Conservation (phyloP, 2,797 vertebrate species). For the Tolypeutes matacus region DNA sequence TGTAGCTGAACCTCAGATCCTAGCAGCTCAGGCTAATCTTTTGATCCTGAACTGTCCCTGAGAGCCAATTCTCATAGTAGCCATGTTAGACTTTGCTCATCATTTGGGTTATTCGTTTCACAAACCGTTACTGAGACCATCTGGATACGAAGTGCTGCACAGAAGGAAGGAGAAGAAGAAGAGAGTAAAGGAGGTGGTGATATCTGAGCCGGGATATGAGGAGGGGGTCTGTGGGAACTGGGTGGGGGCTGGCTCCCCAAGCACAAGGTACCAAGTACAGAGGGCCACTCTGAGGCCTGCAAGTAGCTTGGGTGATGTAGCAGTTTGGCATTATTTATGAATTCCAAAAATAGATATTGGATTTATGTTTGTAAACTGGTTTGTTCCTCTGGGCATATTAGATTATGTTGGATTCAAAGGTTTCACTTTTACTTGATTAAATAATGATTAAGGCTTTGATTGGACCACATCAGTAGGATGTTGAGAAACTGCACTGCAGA, state of each 20-base stretch:
- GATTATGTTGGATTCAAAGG: too few species aligned
- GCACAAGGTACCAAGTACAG: background rate
- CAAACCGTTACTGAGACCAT: background rate
- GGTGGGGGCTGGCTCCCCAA: background rate
- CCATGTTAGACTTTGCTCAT: conserved; percentile 1
- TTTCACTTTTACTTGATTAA: too few species aligned
- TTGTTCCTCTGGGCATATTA: too few species aligned
- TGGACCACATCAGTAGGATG: too few species aligned
- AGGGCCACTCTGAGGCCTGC: too few species aligned
- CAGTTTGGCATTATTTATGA: too few species aligned
- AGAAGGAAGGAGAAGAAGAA: background rate
- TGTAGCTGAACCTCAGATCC: background rate
- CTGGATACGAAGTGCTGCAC: background rate
- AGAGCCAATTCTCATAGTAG: conserved; percentile 29
- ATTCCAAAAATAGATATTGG: too few species aligned
- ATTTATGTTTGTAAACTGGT: too few species aligned
- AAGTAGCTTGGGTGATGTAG: background rate
- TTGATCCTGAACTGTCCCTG: background rate
- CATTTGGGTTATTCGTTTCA: conserved; percentile 37
- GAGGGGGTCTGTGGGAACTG: background rate
- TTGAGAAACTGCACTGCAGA: too few species aligned
- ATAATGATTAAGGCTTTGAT: too few species aligned
- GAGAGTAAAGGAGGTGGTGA: background rate
- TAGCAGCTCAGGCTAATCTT: background rate
- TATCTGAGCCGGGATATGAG: background rate